Evolutionary conservation across 2,888 invertebrate genomes (phyloP).

Genomic region (Tridacna gigas): DNA sequence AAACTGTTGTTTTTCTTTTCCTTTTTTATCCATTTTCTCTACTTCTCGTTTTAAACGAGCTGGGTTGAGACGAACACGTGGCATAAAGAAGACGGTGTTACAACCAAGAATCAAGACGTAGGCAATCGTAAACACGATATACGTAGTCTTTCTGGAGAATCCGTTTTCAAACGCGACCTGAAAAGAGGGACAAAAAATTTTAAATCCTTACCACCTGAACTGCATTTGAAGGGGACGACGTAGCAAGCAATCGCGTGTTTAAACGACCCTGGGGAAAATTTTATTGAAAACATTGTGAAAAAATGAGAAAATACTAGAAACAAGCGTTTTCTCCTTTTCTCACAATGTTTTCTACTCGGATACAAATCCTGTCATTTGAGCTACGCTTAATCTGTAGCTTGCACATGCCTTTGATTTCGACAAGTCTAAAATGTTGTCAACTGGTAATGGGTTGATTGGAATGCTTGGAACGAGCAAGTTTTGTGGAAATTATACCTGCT

Average conservation of each 20-base stretch:
- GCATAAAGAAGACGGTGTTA: conserved; percentile 62
- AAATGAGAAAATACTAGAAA: background rate
- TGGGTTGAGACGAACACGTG: conserved; percentile 44
- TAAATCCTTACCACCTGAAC: too few relatives aligned
- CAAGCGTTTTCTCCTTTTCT: background rate
- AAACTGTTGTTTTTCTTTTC: conserved; percentile 27
- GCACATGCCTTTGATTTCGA: too few relatives aligned
- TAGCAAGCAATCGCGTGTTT: too few relatives aligned
- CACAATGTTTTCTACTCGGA: background rate
- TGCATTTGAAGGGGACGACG: too few relatives aligned
- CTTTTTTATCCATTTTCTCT: background rate
- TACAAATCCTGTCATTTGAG: too few relatives aligned
- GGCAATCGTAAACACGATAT: conserved; percentile 36
- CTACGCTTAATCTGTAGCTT: too few relatives aligned
- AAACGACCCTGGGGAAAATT: too few relatives aligned
- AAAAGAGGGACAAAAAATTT: background rate
- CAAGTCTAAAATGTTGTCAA: too few relatives aligned
- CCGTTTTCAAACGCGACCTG: conserved; percentile 63
- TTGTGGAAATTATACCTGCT: too few relatives aligned
- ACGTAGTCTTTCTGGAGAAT: conserved; percentile 49
- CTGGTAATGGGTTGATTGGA: too few relatives aligned
- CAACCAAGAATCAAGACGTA: conserved; percentile 50
- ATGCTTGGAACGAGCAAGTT: too few relatives aligned
- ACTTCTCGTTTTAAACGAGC: background rate
- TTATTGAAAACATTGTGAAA: background rate